Conservation (phyloP, 92 coral and sea anemone genomes). For the Muricea muricata region DNA sequence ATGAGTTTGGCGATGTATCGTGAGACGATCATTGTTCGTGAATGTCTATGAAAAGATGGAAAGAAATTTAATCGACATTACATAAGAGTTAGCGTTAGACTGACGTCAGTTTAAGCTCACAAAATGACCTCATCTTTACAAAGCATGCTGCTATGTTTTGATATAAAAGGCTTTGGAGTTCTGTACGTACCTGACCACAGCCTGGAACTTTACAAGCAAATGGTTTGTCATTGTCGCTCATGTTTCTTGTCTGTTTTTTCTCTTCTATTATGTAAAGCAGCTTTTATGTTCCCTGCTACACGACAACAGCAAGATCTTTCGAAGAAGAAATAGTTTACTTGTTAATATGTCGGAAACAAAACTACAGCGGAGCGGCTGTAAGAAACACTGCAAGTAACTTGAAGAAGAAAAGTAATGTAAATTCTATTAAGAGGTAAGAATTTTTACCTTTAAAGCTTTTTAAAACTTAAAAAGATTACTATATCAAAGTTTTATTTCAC, state of each 20-base stretch:
- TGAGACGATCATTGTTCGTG: constrained; percentile 98
- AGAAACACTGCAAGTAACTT: background rate
- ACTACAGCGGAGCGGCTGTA: background rate
- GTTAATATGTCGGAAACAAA: background rate
- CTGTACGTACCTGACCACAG: constrained; percentile 88
- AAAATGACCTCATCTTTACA: constrained; percentile 95
- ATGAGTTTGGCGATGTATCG: constrained; percentile 97
- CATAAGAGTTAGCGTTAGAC: constrained; percentile 64
- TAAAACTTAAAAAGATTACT: background rate
- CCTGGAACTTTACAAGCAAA: constrained; percentile 87
- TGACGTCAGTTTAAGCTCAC: constrained; percentile 77
- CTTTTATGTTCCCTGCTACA: background rate
- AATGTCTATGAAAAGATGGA: constrained; percentile 71
- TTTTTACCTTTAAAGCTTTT: background rate
- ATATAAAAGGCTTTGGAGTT: background rate
- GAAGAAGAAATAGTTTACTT: constrained; percentile 2
- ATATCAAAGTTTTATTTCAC: constrained; percentile 1
- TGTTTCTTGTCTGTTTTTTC: constrained; percentile 17
- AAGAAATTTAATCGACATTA: constrained; percentile 11
- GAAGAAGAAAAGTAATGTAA: background rate
- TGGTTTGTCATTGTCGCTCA: constrained; percentile 96
- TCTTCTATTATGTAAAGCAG: background rate
- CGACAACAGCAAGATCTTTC: background rate
- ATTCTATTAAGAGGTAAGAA: background rate
- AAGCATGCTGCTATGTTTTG: constrained; percentile 33